Percentiles rank a stretch among this genome's conserved stretches.
Evolutionary conservation across 2,888 invertebrate genomes (phyloP).

Genomic region (Apamea epomidion): DNA sequence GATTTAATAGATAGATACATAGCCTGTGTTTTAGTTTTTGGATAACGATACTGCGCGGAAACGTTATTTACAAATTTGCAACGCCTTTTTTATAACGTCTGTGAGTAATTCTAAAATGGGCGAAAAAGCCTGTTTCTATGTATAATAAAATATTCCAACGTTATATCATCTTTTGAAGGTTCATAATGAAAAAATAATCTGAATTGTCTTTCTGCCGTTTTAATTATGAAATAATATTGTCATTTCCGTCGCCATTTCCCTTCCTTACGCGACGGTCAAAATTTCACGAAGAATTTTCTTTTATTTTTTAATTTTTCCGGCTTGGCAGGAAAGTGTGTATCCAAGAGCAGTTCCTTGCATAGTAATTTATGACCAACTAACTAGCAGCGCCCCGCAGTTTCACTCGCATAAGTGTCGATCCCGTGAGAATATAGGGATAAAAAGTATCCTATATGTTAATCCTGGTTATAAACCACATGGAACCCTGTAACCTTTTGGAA

Average conservation of each 20-base stretch:
- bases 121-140: constrained; percentile 7
- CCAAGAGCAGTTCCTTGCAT: background rate
- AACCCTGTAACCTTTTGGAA: too few species aligned
- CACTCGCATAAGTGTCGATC: too few species aligned
- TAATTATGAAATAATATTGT: constrained; percentile 47
- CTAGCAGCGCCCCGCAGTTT: too few species aligned
- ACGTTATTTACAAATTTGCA: constrained; percentile 56
- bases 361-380: constrained; percentile 11
- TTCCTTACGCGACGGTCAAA: background rate
- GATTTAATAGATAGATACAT: constrained; percentile 31
- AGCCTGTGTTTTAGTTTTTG: constrained; percentile 45
- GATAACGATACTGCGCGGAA: constrained; percentile 40
- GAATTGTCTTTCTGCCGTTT: constrained; percentile 31
- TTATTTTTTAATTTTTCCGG: constrained; percentile 2
- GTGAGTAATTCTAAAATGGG: constrained; percentile 39
- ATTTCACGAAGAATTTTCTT: background rate
- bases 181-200: constrained; percentile 18
- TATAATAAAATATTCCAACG: constrained; percentile 11
- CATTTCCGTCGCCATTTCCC: constrained; percentile 23
- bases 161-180: constrained; percentile 20
- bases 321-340: background rate
- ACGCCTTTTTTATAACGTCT: constrained; percentile 55
- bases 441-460: too few species aligned
- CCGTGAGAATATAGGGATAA: too few species aligned
- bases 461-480: too few species aligned